Conservation (phyloP, 2,113 vertebrate genomes). For the Butastur rufipennis region DNA sequence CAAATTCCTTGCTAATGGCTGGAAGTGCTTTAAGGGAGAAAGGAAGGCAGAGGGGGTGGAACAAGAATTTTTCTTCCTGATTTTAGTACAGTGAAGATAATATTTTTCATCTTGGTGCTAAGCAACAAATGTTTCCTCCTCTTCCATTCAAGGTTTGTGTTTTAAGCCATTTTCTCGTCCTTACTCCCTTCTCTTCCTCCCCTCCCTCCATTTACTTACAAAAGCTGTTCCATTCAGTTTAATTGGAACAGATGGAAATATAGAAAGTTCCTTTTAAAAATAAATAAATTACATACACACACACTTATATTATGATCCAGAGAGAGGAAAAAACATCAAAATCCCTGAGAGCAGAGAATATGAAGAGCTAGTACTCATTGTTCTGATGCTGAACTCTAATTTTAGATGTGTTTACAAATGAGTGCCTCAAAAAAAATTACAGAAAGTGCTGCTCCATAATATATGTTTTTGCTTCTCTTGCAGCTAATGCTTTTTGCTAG, state of each 20-base stretch:
- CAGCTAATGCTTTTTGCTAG: conserved; percentile 62
- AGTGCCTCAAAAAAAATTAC: conserved; percentile 1
- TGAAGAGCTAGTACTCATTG: conserved; percentile 62
- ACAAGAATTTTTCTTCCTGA: background rate
- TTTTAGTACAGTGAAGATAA: background rate
- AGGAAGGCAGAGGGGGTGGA: background rate
- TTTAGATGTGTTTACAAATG: conserved; percentile 77
- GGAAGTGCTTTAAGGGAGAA: background rate
- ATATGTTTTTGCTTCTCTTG: conserved; percentile 54
- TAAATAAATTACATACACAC: conserved; percentile 70
- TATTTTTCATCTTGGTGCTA: conserved; percentile 21
- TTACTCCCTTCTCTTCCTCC: background rate
- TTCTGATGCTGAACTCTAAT: conserved; percentile 71
- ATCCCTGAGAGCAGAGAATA: conserved; percentile 53
- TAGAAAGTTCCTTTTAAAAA: conserved; percentile 68
- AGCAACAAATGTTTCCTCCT: conserved; percentile 30
- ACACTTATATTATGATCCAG: background rate
- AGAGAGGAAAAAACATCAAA: conserved; percentile 42
- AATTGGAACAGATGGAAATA: conserved; percentile 78
- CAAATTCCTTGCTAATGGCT: background rate
- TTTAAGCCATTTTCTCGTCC: conserved; percentile 12
- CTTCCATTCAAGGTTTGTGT: conserved; percentile 23
- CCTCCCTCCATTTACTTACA: conserved; percentile 56
- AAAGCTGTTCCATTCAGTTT: conserved; percentile 62
- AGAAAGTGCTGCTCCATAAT: conserved; percentile 57